A percentile compares a stretch with the other conserved stretches of the same genome.
Conservation (phyloP, 2,797 vertebrate genomes). For the Sciaenops ocellatus region DNA sequence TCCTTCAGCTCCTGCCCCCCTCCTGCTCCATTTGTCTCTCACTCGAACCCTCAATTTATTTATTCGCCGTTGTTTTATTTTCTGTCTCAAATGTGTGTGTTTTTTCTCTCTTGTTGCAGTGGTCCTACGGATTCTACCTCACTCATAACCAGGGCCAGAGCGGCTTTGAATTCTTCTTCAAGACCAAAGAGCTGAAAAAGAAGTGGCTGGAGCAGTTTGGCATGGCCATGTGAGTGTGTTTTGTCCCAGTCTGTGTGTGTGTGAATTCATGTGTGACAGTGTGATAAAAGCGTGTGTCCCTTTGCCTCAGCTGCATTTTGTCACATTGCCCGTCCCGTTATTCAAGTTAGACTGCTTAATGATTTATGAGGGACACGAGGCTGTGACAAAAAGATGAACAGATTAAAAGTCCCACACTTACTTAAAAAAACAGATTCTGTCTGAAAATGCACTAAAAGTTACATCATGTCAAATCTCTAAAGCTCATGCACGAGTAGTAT, state of each 20-base stretch:
- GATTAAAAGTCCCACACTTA: not conserved
- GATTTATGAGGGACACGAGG: slow-evolving; percentile 38
- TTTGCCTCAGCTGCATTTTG: slow-evolving; percentile 22
- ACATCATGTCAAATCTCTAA: not conserved
- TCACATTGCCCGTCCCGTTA: slow-evolving; percentile 54
- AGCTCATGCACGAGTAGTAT: not conserved
- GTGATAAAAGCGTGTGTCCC: slow-evolving; percentile 24
- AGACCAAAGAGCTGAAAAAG: slow-evolving; percentile 99
- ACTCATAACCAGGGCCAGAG: slow-evolving; percentile 97
- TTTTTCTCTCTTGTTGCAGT: slow-evolving; percentile 82
- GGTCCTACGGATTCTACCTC: slow-evolving; percentile 99
- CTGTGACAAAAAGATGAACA: slow-evolving; percentile 29
- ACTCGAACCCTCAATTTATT: slow-evolving; percentile 27
- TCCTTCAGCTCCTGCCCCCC: slow-evolving; percentile 35
- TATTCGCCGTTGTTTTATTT: slow-evolving; percentile 24
- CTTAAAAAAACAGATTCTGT: not conserved
- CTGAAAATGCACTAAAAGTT: not conserved
- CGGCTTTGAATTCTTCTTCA: slow-evolving; percentile 98
- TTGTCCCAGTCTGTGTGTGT: not conserved
- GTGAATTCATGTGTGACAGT: not conserved
- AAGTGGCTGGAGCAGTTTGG: slow-evolving; percentile 99
- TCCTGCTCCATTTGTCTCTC: slow-evolving; percentile 40
- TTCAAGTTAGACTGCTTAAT: slow-evolving; percentile 55
- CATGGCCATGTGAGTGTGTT: slow-evolving; percentile 96
- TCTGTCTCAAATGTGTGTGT: slow-evolving; percentile 16